These are phyloP conservation scores for Typhlichthys eigenmanni DNA, from an alignment of 2,797 vertebrate genomes.

Conservation along the genomic window DNA sequence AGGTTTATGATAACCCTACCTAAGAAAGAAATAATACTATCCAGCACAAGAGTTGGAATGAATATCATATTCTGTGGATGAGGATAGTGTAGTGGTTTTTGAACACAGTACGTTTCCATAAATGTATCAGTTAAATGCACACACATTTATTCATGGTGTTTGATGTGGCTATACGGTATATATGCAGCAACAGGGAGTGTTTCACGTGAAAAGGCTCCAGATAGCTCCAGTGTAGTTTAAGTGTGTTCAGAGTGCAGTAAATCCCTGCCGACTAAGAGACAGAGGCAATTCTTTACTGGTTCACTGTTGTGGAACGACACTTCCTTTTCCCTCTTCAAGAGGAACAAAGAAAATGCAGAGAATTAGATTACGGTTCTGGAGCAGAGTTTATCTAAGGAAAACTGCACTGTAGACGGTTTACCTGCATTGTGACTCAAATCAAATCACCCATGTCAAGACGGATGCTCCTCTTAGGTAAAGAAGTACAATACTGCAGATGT, in stretches of 20 bases:
- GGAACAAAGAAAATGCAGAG: constrained; percentile 19
- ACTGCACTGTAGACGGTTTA: constrained; percentile 37
- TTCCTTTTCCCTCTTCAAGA: neutral
- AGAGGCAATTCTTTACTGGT: constrained; percentile 14
- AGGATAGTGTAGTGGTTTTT: neutral
- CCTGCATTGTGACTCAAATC: constrained; percentile 28
- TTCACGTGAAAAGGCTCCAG: neutral
- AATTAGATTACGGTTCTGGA: constrained; percentile 35
- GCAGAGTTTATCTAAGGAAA: constrained; percentile 32
- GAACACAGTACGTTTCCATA: no score
- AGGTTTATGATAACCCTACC: neutral
- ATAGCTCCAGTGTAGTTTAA: neutral
- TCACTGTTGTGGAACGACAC: constrained; percentile 5
- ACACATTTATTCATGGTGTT: no score
- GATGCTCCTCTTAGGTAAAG: constrained; percentile 35
- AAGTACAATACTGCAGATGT: constrained; percentile 2
- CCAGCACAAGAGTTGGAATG: neutral
- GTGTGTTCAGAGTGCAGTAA: neutral
- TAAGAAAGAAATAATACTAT: neutral
- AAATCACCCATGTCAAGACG: constrained; percentile 32
- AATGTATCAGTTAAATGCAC: no score
- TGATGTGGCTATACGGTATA: no score
- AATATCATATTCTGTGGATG: neutral
- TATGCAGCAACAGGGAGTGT: neutral
- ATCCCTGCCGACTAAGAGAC: neutral